Evolutionary conservation across 2,113 vertebrate genomes (phyloP), one percentile per base, ranked within the genome.

Genomic region (Eudyptes chrysolophus): DNA sequence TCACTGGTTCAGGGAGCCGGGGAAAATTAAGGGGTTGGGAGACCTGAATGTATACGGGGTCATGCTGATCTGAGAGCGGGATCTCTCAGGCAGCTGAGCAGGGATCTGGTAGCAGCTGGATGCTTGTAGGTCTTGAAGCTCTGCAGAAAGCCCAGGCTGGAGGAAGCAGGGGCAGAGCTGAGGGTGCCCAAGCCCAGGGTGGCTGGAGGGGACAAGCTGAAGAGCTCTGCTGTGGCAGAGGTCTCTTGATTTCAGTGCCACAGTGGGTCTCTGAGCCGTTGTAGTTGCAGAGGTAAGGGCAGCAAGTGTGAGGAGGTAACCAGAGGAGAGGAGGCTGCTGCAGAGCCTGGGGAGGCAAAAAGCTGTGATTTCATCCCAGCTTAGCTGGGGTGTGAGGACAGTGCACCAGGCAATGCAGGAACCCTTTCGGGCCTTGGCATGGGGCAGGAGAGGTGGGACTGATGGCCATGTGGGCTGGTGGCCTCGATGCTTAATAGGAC

Each of bases 51-150:
- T 64, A 4, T 40, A 17, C 29, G 13, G 44, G 9, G 62, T 3
- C 14, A 36, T 34, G 49, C 24, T 75, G 44, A n/a, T 82, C 4
- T 0, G 2, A 46, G 22, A 76, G 25, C 0, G 0, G 22, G 48
- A 54, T 80, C 36, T 87, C 52, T 61, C 36, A n/a, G 46, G 27
- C 13, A 61, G 58, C 25, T 0, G 5, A 83, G 30, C 44, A 79
- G 34, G n/a, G 26, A 64, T 48, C 15, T 0, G 0, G 4, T 21
- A 71, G n/a, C 42, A 80, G 61, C 77, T 44, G 44, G 40, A 48
- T 65, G 18, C 25, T 61, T 46, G 6, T 21, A 46, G 34, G n/a
- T 64, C 27, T 60, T 40, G 6, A 60, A 90, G 36, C 11, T 86
- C 57, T 71, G 51, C 42, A 68, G 68, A 89, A 75, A 84, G n/a